phyloP scores from a whole-genome alignment of 2,113 vertebrate genomes.

The Bucco capensis region DNA sequence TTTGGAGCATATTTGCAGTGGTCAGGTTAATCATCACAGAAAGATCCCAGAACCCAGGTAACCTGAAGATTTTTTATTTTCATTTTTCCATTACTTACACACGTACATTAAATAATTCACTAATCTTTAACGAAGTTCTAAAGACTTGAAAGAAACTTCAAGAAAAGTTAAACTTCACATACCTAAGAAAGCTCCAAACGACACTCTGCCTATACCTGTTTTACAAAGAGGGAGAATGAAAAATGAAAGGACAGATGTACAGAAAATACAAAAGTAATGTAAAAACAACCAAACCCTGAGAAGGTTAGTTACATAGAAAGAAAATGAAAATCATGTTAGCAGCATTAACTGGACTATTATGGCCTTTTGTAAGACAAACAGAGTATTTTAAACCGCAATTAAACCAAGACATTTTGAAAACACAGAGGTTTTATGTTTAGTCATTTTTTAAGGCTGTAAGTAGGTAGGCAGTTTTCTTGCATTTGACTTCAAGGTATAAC shows the following conservation, averaged over 20 bases:
- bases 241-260: constrained; percentile 54
- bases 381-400: not conserved
- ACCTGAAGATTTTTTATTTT: not conserved
- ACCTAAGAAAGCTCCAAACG: constrained; percentile 91
- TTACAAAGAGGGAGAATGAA: constrained; percentile 58
- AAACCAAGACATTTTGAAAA: not conserved
- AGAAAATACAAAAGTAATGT: not conserved
- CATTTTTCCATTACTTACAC: not conserved
- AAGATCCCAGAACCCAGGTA: not conserved
- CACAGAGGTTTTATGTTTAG: not conserved
- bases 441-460: not conserved
- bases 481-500: not conserved
- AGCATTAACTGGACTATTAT: not conserved
- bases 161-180: constrained; percentile 68
- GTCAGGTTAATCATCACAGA: not conserved
- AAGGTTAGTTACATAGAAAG: not conserved
- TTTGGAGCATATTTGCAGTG: not conserved
- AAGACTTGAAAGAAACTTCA: not conserved
- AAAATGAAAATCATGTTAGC: constrained; percentile 5
- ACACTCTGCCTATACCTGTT: constrained; percentile 89
- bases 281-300: not conserved
- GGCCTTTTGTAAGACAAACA: not conserved
- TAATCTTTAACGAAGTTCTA: not conserved
- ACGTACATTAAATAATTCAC: not conserved
- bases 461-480: not conserved